phyloP scores from a whole-genome alignment of 2,797 vertebrate species.

The Lepus townsendii region DNA sequence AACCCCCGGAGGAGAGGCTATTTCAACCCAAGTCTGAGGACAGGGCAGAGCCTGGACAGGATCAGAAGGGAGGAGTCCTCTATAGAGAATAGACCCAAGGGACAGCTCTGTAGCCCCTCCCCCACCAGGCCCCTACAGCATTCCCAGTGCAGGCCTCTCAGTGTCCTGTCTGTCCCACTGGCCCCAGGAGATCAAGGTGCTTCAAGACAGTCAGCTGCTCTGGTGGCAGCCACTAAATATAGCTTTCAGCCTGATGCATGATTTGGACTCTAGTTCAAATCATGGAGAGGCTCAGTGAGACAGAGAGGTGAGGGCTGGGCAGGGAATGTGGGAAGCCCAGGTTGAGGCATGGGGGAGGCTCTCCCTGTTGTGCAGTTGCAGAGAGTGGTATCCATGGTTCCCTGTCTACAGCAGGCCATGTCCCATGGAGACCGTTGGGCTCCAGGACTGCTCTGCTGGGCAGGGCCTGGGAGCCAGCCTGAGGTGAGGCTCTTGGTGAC shows the following conservation, averaged over 20 bases:
- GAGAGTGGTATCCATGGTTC: neutral
- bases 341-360: neutral
- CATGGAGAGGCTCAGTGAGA: constrained; percentile 91
- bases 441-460: no score
- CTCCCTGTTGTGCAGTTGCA: neutral
- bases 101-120: neutral
- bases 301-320: constrained; percentile 88
- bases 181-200: constrained; percentile 92
- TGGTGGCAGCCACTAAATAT: constrained; percentile 93
- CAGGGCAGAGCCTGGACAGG: no score
- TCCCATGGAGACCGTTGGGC: neutral
- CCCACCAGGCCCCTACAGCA: no score
- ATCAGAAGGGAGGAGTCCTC: neutral
- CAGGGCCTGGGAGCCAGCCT: neutral
- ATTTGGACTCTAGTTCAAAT: constrained; percentile 92
- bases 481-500: neutral
- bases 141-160: no score
- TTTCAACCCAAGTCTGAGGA: neutral
- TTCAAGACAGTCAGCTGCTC: constrained; percentile 93
- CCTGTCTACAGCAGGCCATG: fast-evolving
- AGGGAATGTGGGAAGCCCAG: constrained; percentile 19
- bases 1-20: neutral
- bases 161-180: neutral
- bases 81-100: neutral
- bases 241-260: constrained; percentile 91